A percentile compares a stretch with the other conserved stretches of the same genome.
Conservation (phyloP, 2,888 invertebrate genomes). For the Bembecia ichneumoniformis region DNA sequence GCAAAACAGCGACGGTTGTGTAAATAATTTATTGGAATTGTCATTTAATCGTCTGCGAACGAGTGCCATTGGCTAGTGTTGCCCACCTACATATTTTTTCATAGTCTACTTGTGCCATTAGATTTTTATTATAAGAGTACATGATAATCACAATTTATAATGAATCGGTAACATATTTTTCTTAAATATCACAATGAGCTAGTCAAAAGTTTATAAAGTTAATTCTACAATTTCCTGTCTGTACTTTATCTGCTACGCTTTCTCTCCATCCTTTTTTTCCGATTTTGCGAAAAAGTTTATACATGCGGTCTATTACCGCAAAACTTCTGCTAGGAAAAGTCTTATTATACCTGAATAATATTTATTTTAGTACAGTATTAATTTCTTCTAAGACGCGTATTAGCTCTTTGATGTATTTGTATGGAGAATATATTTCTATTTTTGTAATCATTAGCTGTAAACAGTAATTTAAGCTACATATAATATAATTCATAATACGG, state of each 20-base stretch:
- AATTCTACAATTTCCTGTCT: no score
- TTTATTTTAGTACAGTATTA: constrained; percentile 23
- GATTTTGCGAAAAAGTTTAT: no score
- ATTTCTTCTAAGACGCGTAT: constrained; percentile 8
- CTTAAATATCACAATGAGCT: no score
- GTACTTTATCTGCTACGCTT: no score
- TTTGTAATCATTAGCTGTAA: constrained; percentile 35
- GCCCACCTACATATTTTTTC: constrained; percentile 41
- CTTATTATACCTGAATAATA: constrained; percentile 9
- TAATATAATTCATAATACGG: not conserved
- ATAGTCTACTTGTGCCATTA: constrained; percentile 43
- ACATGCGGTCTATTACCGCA: no score
- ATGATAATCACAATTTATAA: no score
- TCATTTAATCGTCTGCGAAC: not conserved
- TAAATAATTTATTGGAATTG: constrained; percentile 14
- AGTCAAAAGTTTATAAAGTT: no score
- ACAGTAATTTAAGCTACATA: no score
- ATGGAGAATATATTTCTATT: constrained; percentile 28
- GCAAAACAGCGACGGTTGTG: no score
- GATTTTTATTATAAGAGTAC: constrained; percentile 5
- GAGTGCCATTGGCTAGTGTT: constrained; percentile 9
- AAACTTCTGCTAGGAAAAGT: no score
- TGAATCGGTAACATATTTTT: no score
- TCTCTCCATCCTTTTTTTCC: no score
- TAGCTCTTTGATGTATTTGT: constrained; percentile 3